Evolutionary conservation across 1,140 invertebrate genomes (phyloP).

Genomic region (Galleria mellonella): DNA sequence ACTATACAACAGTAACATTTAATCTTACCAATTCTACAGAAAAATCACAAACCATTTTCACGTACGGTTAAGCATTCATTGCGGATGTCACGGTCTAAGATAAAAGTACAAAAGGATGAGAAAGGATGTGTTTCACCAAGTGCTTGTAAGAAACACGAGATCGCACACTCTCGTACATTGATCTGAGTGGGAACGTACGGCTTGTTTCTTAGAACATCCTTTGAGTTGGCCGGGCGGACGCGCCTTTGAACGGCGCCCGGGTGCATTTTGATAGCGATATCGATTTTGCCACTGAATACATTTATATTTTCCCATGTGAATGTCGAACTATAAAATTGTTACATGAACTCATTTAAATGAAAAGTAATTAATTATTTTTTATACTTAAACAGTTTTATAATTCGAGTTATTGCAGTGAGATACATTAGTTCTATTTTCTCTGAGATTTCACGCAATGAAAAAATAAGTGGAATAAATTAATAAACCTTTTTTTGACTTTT

Average conservation of each 20-base stretch:
- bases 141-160: conserved; percentile 20
- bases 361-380: background rate
- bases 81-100: background rate
- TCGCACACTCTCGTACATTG: conserved; percentile 34
- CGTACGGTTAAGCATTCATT: too few relatives aligned
- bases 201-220: conserved; percentile 44
- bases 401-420: too few relatives aligned
- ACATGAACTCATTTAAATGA: background rate
- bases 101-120: conserved; percentile 15
- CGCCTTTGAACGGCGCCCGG: conserved; percentile 17
- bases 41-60: too few relatives aligned
- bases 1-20: too few relatives aligned
- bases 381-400: too few relatives aligned
- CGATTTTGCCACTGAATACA: conserved; percentile 47
- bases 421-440: too few relatives aligned
- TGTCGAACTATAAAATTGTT: too few relatives aligned
- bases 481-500: too few relatives aligned
- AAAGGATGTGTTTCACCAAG: conserved; percentile 26
- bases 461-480: too few relatives aligned
- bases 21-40: too few relatives aligned
- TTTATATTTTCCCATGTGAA: conserved; percentile 14
- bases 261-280: conserved; percentile 52
- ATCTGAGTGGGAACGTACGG: conserved; percentile 42
- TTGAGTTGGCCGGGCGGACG: conserved; percentile 20
- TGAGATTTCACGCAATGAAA: too few relatives aligned